Evolutionary conservation across 2,113 vertebrate genomes (phyloP).

Genomic region (Osmerus mordax): DNA sequence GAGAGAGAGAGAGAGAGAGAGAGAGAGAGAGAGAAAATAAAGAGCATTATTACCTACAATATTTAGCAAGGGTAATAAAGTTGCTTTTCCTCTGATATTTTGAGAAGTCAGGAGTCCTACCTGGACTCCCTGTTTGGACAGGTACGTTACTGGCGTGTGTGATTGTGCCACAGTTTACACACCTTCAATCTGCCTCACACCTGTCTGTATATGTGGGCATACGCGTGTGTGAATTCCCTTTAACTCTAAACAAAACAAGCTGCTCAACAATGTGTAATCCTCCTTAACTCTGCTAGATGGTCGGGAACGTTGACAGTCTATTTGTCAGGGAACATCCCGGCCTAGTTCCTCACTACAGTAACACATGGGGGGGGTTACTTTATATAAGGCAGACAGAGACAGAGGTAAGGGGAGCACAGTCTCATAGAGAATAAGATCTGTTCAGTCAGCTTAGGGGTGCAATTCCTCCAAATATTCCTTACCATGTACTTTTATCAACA

Average conservation of each 20-base stretch:
- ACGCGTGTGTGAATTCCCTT: conserved; percentile 35
- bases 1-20: neutral
- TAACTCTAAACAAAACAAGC: conserved; percentile 73
- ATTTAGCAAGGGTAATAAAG: too few species aligned
- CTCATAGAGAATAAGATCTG: too few species aligned
- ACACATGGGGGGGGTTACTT: neutral
- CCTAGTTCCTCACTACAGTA: conserved; percentile 64
- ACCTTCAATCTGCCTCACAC: neutral
- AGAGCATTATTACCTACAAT: too few species aligned
- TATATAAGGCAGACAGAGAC: neutral
- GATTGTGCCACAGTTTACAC: neutral
- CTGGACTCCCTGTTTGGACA: neutral
- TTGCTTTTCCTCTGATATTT: too few species aligned
- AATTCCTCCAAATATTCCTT: too few species aligned
- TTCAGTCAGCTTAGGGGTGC: too few species aligned
- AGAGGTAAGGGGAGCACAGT: too few species aligned
- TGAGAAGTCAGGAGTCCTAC: too few species aligned
- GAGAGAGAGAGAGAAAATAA: neutral
- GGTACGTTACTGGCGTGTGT: neutral
- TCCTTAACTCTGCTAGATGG: conserved; percentile 76
- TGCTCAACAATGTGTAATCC: conserved; percentile 79
- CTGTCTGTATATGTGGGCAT: conserved; percentile 17
- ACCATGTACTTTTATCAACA: too few species aligned
- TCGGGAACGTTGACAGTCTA: conserved; percentile 69
- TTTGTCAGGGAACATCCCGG: conserved; percentile 77